Base-by-base conservation (phyloP, 2,888 invertebrate species). In the Thyatira batis region DNA sequence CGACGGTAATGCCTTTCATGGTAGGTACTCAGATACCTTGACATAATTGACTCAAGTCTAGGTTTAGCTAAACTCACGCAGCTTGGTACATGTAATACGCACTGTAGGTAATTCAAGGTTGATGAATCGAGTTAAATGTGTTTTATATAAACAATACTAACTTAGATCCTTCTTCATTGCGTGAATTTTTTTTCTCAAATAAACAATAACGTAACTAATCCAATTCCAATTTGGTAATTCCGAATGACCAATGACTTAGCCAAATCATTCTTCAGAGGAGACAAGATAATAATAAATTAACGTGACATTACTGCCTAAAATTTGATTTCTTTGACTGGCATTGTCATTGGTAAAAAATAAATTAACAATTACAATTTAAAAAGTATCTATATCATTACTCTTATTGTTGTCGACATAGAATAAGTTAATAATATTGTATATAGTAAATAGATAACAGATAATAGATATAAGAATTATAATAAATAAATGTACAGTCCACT, bases 1-100 rank as follows among this genome's bases (percentile, higher is more conserved):
- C 25, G 11, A 20, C 25, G 25, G 25, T 28, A 27, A 17, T 39
- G 27, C 46, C 27, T 48, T 48, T 27, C 46, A 48, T 48, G 27
- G 10, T 27, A 48, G 25, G 20, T 48, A 48, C 46, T 27, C 17
- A 27, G 46, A 27, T 27, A 17, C 46, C 46, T 48, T 48, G 46
- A 48, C 46, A 48, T 48, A 48, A 48, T 27, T 48, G 28, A 27
- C 28, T 27, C 27, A 48, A 48, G 46, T 28, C 46, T 48, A 48
- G 46, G 46, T 27, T 45, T 23, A 20, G n/a, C 45, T 21, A 45
- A n/a, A 5, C 45, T 21, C 21, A 20, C 11, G 45, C 11, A 45
- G 25, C 8, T 6, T 45, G 25, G 23, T 17, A 25, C 27, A 48
- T 27, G 20, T 28, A 28, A 10, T 20, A 27, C 28, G 23, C 9